Conservation (phyloP, 2,113 vertebrate genomes). For the Fregetta grallaria region DNA sequence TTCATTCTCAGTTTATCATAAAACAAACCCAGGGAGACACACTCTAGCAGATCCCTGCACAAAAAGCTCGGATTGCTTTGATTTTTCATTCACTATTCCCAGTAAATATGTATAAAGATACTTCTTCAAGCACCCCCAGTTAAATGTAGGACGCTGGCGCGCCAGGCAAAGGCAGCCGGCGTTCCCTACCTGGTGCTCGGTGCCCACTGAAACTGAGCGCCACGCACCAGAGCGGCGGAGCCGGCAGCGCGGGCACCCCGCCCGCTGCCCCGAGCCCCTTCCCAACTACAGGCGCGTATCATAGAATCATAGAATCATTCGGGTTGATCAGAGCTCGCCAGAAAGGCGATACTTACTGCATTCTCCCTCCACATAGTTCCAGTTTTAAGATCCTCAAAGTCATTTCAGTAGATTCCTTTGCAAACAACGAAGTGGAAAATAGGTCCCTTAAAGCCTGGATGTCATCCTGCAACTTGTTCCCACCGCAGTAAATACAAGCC, state of each 20-base stretch:
- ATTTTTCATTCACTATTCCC: background rate
- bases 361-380: conserved; percentile 90
- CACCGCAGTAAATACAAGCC: conserved; percentile 3
- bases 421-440: conserved; percentile 29
- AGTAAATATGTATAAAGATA: background rate
- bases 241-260: background rate
- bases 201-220: background rate
- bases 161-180: background rate
- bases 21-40: background rate
- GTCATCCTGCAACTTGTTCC: conserved; percentile 52
- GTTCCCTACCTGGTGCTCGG: accelerated
- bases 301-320: too few species aligned
- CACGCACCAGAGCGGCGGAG: accelerated
- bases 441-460: conserved; percentile 16
- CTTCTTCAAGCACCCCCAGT: background rate
- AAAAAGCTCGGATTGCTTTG: background rate
- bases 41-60: background rate
- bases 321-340: background rate
- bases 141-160: background rate
- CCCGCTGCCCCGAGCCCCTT: background rate
- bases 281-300: background rate
- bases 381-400: conserved; percentile 53
- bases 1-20: background rate
- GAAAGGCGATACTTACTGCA: conserved; percentile 85
- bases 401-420: conserved; percentile 63